Percentiles rank a stretch among this genome's conserved stretches.
Evolutionary conservation across 2,113 vertebrate species (phyloP).

Genomic region (Siniperca knerii): DNA sequence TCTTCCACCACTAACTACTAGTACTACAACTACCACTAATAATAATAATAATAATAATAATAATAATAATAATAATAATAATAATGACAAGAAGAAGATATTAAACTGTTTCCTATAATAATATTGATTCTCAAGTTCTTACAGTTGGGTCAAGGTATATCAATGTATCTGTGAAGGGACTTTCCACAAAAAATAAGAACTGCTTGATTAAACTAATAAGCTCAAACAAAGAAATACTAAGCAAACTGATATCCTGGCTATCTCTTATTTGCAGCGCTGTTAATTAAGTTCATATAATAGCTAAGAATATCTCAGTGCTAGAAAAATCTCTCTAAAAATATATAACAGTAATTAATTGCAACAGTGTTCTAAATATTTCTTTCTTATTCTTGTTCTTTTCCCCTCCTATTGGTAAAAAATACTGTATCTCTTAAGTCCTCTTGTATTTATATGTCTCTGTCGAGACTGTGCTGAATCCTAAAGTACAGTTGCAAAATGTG

Average conservation of each 20-base stretch:
- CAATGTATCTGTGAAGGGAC: background rate
- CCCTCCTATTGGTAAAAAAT: background rate
- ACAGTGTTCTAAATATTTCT: background rate
- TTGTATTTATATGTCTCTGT: background rate
- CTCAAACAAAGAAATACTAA: background rate
- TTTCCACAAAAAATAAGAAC: too few relatives aligned
- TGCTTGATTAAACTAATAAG: background rate
- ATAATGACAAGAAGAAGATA: background rate
- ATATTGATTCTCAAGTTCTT: background rate
- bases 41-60: too few relatives aligned
- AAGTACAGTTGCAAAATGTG: background rate
- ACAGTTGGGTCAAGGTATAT: background rate
- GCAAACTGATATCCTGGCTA: background rate
- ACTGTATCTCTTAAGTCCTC: background rate
- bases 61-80: background rate
- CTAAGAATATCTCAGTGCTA: background rate
- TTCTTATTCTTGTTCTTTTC: background rate
- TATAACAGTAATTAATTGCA: too few relatives aligned
- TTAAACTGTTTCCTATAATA: background rate
- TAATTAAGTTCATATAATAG: background rate
- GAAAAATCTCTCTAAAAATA: background rate
- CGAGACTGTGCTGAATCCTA: background rate
- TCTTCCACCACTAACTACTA: too few relatives aligned
- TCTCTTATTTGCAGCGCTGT: background rate
- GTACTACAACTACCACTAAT: background rate